Evolutionary conservation across 2,113 vertebrate genomes (phyloP), one percentile per base, ranked within the genome.

Genomic region (Oryzias woworae): DNA sequence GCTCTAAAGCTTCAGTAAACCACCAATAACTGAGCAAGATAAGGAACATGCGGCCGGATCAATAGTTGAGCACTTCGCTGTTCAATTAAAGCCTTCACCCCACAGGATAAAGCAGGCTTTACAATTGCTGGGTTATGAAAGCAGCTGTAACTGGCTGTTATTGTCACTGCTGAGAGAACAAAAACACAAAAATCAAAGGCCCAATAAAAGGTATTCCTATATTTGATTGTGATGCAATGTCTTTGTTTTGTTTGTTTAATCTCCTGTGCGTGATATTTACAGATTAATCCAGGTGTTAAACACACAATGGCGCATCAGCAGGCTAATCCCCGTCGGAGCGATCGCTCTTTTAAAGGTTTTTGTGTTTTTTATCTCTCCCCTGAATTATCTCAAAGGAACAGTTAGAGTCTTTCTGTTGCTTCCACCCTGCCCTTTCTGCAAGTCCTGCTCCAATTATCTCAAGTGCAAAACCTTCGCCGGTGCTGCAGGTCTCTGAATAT

Each of bases 21-120:
- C 77, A 61, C 73, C 72, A 66, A 83, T 80, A 86, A 86, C 76
- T 49, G 76, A 69, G 65, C 56, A 54, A 73, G 79, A 87, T 79
- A 79, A 78, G 79, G 52, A 77, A 79, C 76, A 82, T 75, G 75
- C 79, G 77, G 79, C 49, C 52, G 43, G 83, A 87, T 87, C 85
- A 83, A 87, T 84, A 83, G 65, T 45, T 56, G 76, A 82, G 78
- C 80, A 74, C 84, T 80, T 72, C 74, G 20, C 58, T 62, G 72
- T 53, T 78, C 71, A 82, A 82, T 83, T 84, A 84, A 88, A 85
- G 82, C 71, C 57, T 68, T 75, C 64, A 62, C 23, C 62, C 58
- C 52, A 70, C 72, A 75, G 75, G 76, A 76, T 71, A 59, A 73
- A 67, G 64, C 57, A 57, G 60, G 69, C 70, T 72, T 80, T 63